Conservation (phyloP, 2,113 vertebrate genomes). For the Laticauda colubrina region DNA sequence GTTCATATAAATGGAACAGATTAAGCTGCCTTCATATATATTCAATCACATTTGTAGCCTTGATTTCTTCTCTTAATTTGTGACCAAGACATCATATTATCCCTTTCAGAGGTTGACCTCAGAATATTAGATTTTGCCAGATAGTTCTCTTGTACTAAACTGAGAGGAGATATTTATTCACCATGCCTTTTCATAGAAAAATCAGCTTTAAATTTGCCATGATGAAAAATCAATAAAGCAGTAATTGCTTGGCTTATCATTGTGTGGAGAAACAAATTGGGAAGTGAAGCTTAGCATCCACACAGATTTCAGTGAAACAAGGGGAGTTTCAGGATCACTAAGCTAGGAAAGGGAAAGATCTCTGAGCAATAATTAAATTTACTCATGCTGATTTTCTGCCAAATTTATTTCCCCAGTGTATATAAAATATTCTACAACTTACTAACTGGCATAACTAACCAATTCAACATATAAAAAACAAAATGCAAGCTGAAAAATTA, state of each 20-base stretch:
- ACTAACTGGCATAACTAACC: conserved; percentile 88
- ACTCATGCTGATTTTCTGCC: conserved; percentile 98
- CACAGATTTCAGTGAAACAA: conserved; percentile 69
- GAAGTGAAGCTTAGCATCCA: conserved; percentile 78
- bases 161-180: conserved; percentile 79
- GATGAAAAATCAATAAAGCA: conserved; percentile 99
- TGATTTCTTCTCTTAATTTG: conserved; percentile 72
- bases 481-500: conserved; percentile 62
- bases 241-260: conserved; percentile 98
- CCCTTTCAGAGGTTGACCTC: conserved; percentile 81
- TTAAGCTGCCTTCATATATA: conserved; percentile 81
- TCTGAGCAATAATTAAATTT: conserved; percentile 98
- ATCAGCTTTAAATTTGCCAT: conserved; percentile 90
- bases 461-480: conserved; percentile 69
- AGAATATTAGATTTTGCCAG: conserved; percentile 87
- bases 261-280: conserved; percentile 82
- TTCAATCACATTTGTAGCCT: conserved; percentile 77
- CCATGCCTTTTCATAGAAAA: conserved; percentile 78
- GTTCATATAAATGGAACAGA: conserved; percentile 82
- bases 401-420: conserved; percentile 97
- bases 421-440: conserved; percentile 83
- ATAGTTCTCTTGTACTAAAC: conserved; percentile 73
- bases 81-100: conserved; percentile 82
- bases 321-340: conserved; percentile 74
- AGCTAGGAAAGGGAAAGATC: conserved; percentile 81